Percentiles rank a stretch among this genome's conserved stretches.
Evolutionary conservation across 37 sponge, comb jelly and placozoan species (phyloP).

Genomic region (Agelas oroides): DNA sequence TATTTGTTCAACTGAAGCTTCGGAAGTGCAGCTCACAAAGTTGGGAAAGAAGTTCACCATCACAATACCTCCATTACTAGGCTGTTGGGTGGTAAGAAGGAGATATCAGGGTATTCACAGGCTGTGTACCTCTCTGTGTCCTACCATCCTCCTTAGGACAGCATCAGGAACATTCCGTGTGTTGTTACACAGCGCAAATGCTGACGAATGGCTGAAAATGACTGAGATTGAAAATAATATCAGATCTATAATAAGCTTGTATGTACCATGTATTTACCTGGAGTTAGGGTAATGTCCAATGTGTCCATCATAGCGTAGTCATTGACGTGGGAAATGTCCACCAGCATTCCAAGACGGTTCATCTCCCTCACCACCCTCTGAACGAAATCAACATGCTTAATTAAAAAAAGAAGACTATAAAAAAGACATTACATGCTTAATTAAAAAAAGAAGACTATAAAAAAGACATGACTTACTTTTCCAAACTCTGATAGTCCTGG

Average conservation of each 20-base stretch:
- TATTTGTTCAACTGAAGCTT: constrained; percentile 51
- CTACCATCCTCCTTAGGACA: constrained; percentile 66
- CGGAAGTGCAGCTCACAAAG: constrained; percentile 62
- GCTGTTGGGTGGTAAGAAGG: constrained; percentile 19
- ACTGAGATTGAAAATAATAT: too few relatives aligned
- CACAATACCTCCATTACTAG: constrained; percentile 66
- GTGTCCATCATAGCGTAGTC: constrained; percentile 69
- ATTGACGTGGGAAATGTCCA: constrained; percentile 80
- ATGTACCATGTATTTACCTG: constrained; percentile 65
- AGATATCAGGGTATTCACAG: too few relatives aligned
- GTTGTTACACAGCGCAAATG: constrained; percentile 65
- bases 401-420: neutral
- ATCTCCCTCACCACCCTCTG: constrained; percentile 80
- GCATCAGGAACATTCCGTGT: constrained; percentile 79
- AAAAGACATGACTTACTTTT: neutral
- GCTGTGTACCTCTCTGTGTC: too few relatives aligned
- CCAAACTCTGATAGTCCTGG: constrained; percentile 34
- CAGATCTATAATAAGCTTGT: too few relatives aligned
- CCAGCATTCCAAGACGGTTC: constrained; percentile 87
- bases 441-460: neutral
- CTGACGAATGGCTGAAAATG: constrained; percentile 83
- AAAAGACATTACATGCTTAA: neutral
- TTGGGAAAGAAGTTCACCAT: constrained; percentile 77
- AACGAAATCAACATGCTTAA: neutral
- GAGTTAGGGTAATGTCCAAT: constrained; percentile 53